Base-by-base conservation (phyloP, 2,888 invertebrate species). In the Orchesella flavescens region DNA sequence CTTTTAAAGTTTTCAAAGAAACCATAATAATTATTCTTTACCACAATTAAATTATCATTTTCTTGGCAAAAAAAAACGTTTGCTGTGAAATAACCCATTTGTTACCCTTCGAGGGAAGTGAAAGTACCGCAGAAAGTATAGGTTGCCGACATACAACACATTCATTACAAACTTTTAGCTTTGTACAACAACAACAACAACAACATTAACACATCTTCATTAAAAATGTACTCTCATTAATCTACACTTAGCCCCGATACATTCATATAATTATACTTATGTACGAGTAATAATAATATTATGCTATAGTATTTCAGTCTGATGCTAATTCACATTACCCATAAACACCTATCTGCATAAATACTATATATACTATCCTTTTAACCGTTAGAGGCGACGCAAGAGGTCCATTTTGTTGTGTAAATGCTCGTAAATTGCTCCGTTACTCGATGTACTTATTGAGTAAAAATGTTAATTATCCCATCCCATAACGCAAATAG, bases 391-490 rank as follows among this genome's bases (percentile, higher is more conserved):
- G 49, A 49, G 23, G 84, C 84, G 84, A 84, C 79, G 84, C 84
- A 84, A 84, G 84, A 84, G 84, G 84, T 84, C 79, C 23, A 59
- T 46, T 61, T n/a, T 19, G 24, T 17, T 0, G 3, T 59, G 43
- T 46, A 65, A 55, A 23, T 57, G 73, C 66, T 73, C 66, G 43
- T 78, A 78, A 83, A 83, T 74, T 83, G 78, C 78, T 78, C 83
- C 78, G 68, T 69, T 83, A 69, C 83, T 23, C 17, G 15, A 49
- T 49, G 49, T 5, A 69, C n/a, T n/a, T 15, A 49, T 53, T 9
- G 2, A 53, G 9, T 53, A n/a, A 53, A 53, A 53, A 53, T 53
- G 53, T 53, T 15, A 15, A 53, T 2, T 5, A 10, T 53, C n/a
- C 53, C 17, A 10, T 53, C n/a, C 53, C 17, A 5, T 17, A 53